phyloP scores from a whole-genome alignment of 2,113 vertebrate species.

The Myiagra hebetior region DNA sequence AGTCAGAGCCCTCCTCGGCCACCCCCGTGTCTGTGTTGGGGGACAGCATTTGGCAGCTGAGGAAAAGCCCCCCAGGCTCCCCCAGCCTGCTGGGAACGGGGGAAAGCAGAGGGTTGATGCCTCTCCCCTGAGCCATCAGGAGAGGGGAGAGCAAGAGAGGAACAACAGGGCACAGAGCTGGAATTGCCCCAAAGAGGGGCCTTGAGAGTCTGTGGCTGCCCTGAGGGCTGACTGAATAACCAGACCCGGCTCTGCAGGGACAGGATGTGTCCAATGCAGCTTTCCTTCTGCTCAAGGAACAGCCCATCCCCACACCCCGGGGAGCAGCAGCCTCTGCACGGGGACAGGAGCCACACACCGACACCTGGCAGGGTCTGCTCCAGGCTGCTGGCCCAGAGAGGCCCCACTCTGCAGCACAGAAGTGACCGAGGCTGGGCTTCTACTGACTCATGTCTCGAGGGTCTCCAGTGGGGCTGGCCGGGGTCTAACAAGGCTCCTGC shows the following conservation, averaged over 20 bases:
- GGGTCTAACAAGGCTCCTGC: neutral
- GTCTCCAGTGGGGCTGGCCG: rapidly evolving
- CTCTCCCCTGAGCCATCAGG: neutral
- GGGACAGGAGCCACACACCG: neutral
- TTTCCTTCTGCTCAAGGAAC: neutral
- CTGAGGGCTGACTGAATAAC: neutral
- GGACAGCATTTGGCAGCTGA: neutral
- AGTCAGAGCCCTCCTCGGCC: neutral
- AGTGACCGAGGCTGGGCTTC: neutral
- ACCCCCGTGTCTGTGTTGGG: neutral
- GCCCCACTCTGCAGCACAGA: neutral
- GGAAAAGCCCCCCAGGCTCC: rapidly evolving
- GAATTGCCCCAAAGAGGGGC: neutral
- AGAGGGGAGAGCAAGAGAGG: neutral
- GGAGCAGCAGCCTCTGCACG: neutral
- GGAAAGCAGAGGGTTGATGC: neutral
- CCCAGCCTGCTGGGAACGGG: neutral
- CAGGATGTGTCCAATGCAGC: neutral
- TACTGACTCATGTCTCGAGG: neutral
- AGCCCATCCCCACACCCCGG: neutral
- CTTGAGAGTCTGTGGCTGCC: neutral
- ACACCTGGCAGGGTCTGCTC: neutral
- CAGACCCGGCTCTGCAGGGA: neutral
- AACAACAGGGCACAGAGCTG: neutral
- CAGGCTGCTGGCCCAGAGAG: neutral